Evolutionary conservation across 2,113 vertebrate genomes (phyloP), one percentile per base, ranked within the genome.

Genomic region (Erythrolamprus reginae): DNA sequence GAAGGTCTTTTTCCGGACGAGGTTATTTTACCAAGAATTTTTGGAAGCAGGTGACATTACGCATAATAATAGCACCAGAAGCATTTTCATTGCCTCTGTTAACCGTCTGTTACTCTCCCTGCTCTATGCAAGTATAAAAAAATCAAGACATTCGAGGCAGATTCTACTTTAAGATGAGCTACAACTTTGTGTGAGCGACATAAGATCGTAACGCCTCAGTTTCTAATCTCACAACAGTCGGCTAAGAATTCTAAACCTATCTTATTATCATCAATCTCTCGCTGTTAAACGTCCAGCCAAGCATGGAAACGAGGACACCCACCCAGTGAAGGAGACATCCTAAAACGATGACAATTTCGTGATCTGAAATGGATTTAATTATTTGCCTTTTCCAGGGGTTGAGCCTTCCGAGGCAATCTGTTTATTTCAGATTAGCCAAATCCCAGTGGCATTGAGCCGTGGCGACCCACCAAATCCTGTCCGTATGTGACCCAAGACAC

Each of bases 391-490:
- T 82, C 65, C 23, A 26, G 47, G 52, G 24, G 1, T 23, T 86
- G 12, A 45, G 91, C 87, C 87, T 91, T 91, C 53, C 84, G 21
- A 86, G 87, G 88, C 94, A 93, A 84, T 23, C 50, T 53, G 86
- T 82, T 55, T 28, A 13, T 92, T 93, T 91, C 88, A 90, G 51
- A 56, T 15, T 88, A 89, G 84, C 26, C 87, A 86, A 91, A 88
- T 26, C 65, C 82, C 84, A 26, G 26, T 61, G 45, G 55, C 48
- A 28, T 91, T 85, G 70, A 47, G 10, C 51, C 56, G 77, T 47
- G 85, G 53, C 17, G 4, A 21, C 87, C 33, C 28, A 1, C 65
- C 89, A n/a, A 89, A 48, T 19, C 19, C 12, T 3, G 3, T 21
- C 13, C 3, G 83, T 1, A 65, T 86, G 42, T 90, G 52, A 48